phyloP scores from a whole-genome alignment of 2,888 invertebrate species.

The Lithodes maja region DNA sequence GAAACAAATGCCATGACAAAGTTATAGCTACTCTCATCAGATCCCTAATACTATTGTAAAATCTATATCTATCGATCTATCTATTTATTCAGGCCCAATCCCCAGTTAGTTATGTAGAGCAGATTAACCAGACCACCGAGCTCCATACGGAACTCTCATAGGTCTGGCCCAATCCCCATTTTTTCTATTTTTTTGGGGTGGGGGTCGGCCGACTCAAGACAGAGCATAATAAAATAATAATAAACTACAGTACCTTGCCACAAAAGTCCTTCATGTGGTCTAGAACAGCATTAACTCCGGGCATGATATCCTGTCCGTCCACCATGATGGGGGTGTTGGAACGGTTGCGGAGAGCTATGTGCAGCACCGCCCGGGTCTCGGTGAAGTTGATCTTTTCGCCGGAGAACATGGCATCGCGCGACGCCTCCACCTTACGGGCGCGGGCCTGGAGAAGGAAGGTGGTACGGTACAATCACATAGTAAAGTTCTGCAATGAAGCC shows the following conservation, averaged over 20 bases:
- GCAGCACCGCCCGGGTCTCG: conserved; percentile 95
- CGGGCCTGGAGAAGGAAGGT: conserved; percentile 77
- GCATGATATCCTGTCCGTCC: conserved; percentile 92
- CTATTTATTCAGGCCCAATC: too few species aligned
- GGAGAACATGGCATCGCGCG: conserved; percentile 91
- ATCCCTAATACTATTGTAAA: too few species aligned
- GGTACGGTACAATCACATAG: too few species aligned
- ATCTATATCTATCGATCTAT: too few species aligned
- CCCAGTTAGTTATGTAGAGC: too few species aligned
- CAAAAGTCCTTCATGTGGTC: conserved; percentile 86
- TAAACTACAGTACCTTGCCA: conserved; percentile 50
- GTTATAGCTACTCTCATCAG: too few species aligned
- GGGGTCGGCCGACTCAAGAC: background rate
- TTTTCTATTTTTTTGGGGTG: background rate
- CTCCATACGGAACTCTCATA: too few species aligned
- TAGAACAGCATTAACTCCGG: conserved; percentile 92
- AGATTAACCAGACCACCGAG: too few species aligned
- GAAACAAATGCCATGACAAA: too few species aligned
- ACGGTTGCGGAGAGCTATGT: conserved; percentile 93
- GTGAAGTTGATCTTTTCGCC: conserved; percentile 99
- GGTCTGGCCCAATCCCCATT: too few species aligned
- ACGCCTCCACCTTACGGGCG: conserved; percentile 87
- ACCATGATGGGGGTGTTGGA: conserved; percentile 86
- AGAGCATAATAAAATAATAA: too few species aligned
- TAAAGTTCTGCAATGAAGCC: too few species aligned